Evolutionary conservation across 2,113 vertebrate species (phyloP).

Genomic region (Sebastes fasciatus): DNA sequence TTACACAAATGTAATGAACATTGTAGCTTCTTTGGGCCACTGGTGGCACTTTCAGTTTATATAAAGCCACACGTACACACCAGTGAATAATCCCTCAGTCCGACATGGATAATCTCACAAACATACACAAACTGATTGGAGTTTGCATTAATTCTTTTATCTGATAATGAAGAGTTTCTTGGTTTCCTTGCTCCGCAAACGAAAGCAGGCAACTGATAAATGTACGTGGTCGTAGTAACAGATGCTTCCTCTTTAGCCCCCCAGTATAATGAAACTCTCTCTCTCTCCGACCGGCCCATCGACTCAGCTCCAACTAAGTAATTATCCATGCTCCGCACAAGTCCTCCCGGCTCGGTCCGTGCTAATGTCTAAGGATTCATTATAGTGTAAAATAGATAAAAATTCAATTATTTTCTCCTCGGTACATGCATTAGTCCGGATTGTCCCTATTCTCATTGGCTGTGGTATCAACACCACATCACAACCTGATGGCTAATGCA

Average conservation of each 20-base stretch:
- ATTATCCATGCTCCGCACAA: constrained; percentile 66
- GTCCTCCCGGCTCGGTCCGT: constrained; percentile 41
- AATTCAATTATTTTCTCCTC: constrained; percentile 78
- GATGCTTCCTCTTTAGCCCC: constrained; percentile 37
- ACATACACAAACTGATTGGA: constrained; percentile 10
- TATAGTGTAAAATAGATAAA: constrained; percentile 78
- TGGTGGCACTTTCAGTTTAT: neutral
- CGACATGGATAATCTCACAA: constrained; percentile 8
- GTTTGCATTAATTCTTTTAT: constrained; percentile 25
- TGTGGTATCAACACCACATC: constrained; percentile 57
- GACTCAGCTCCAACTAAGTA: constrained; percentile 59
- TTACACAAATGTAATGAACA: neutral
- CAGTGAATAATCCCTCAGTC: neutral
- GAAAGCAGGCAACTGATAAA: constrained; percentile 26
- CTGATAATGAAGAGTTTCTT: constrained; percentile 33
- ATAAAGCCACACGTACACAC: neutral
- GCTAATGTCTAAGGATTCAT: constrained; percentile 75
- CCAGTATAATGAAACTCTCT: constrained; percentile 47
- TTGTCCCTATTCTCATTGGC: constrained; percentile 54
- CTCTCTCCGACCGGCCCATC: constrained; percentile 54
- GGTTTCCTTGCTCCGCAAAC: neutral
- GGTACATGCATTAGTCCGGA: constrained; percentile 63
- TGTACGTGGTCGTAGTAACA: constrained; percentile 26
- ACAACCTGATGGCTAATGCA: constrained; percentile 44
- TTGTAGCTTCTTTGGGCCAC: neutral